A percentile compares a stretch with the other conserved stretches of the same genome.
These are phyloP conservation scores for Micrasema longulum DNA, from an alignment of 1,140 invertebrate species.

Conservation along the genomic window DNA sequence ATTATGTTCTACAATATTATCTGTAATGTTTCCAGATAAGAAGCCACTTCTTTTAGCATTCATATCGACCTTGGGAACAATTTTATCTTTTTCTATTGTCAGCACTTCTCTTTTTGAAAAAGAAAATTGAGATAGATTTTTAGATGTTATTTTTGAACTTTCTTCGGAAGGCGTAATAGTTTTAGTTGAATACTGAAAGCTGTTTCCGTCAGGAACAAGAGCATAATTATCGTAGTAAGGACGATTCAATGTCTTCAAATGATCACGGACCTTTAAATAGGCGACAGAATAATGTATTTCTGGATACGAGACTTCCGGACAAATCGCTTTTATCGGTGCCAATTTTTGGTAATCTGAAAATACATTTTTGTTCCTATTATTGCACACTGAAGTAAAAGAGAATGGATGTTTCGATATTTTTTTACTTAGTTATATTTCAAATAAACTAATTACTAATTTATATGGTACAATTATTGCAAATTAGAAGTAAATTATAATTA, in stretches of 20 bases:
- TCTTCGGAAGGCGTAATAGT: constrained; percentile 2
- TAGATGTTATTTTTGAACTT: not conserved
- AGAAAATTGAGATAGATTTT: constrained; percentile 1
- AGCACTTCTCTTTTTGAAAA: not conserved
- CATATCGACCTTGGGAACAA: not conserved
- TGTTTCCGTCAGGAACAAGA: constrained; percentile 12
- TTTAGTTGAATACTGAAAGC: constrained; percentile 21
- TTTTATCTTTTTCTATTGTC: constrained; percentile 3
- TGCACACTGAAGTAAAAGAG: too few relatives aligned
- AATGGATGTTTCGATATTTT: too few relatives aligned
- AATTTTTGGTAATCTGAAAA: constrained; percentile 46
- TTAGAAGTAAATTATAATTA: constrained; percentile 6
- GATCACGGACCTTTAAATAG: constrained; percentile 46
- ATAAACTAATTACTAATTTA: too few relatives aligned
- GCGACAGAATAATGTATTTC: constrained; percentile 44
- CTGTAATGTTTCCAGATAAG: not conserved
- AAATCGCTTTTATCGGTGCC: constrained; percentile 42
- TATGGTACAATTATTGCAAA: not conserved
- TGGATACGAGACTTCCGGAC: constrained; percentile 38
- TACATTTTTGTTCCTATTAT: too few relatives aligned
- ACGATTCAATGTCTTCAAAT: constrained; percentile 32
- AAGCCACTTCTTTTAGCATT: not conserved
- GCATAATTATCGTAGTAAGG: constrained; percentile 43
- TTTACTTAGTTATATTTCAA: too few relatives aligned
- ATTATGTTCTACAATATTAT: constrained; percentile 19